phyloP scores from a whole-genome alignment of 1,140 invertebrate genomes.

The Cheumatopsyche charites region DNA sequence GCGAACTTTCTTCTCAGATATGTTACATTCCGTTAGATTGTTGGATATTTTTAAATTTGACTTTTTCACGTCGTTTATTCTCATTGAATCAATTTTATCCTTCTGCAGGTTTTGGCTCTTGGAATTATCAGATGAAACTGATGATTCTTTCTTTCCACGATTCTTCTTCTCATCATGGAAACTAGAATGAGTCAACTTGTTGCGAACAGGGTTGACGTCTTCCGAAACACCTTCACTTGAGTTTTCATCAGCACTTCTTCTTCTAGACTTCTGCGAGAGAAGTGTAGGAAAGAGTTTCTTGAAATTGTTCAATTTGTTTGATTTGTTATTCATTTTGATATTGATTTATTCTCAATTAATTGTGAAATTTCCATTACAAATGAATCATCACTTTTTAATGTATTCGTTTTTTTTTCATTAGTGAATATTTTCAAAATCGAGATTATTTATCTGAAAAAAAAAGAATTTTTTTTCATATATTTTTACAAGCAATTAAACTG shows the following conservation, averaged over 20 bases:
- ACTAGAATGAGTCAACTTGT: background rate
- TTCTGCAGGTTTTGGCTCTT: background rate
- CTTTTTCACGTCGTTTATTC: background rate
- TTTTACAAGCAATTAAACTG: too few species aligned
- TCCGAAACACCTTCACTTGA: background rate
- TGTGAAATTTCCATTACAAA: too few species aligned
- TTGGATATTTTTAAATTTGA: background rate
- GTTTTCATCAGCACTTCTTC: constrained; percentile 2
- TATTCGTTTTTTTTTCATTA: too few species aligned
- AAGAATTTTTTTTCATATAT: too few species aligned
- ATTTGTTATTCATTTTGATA: constrained; percentile 29
- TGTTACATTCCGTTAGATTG: constrained; percentile 1
- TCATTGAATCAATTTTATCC: background rate
- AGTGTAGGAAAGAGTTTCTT: constrained; percentile 28
- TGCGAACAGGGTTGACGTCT: background rate
- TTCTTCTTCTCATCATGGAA: background rate
- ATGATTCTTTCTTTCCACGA: background rate
- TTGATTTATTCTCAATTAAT: too few species aligned
- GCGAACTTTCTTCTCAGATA: constrained; percentile 2
- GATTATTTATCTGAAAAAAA: too few species aligned
- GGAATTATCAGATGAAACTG: background rate
- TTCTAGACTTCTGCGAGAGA: constrained; percentile 21
- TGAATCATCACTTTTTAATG: too few species aligned
- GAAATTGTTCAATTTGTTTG: constrained; percentile 29
- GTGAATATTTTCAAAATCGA: too few species aligned